phyloP scores from a whole-genome alignment of 1,140 invertebrate species.

The Aphidius ervi region DNA sequence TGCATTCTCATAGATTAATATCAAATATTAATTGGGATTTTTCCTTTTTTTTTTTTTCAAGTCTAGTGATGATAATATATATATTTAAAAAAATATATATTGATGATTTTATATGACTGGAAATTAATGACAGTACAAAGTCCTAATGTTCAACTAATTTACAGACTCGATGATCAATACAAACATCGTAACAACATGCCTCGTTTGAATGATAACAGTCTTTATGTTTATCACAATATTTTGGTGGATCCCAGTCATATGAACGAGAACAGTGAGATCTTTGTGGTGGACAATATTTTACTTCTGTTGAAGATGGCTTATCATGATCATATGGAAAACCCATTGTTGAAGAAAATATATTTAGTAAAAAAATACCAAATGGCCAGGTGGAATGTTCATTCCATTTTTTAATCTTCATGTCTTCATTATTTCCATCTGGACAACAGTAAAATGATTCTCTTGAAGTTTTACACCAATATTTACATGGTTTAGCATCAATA shows the following conservation, averaged over 20 bases:
- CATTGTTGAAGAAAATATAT: not conserved
- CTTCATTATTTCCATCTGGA: slow-evolving; percentile 25
- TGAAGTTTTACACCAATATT: slow-evolving; percentile 37
- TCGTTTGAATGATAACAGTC: slow-evolving; percentile 24
- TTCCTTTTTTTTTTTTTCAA: no score
- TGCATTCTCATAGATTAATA: no score
- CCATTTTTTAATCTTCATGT: not conserved
- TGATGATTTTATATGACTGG: not conserved
- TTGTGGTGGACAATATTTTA: slow-evolving; percentile 29
- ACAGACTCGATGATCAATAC: slow-evolving; percentile 37
- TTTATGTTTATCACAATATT: slow-evolving; percentile 25
- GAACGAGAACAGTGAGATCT: slow-evolving; percentile 28
- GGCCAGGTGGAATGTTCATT: not conserved
- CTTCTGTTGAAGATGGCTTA: slow-evolving; percentile 2
- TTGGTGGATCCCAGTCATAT: slow-evolving; percentile 29
- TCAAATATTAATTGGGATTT: no score
- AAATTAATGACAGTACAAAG: not conserved
- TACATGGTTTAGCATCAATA: slow-evolving; percentile 22
- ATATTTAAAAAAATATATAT: not conserved
- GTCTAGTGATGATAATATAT: not conserved
- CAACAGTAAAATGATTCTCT: slow-evolving; percentile 34
- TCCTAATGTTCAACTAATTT: slow-evolving; percentile 29
- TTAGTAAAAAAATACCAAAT: slow-evolving; percentile 15
- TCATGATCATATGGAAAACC: not conserved
- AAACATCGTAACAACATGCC: slow-evolving; percentile 39